Evolutionary conservation across 2,797 vertebrate genomes (phyloP).

Genomic region (Rhinophrynus dorsalis): DNA sequence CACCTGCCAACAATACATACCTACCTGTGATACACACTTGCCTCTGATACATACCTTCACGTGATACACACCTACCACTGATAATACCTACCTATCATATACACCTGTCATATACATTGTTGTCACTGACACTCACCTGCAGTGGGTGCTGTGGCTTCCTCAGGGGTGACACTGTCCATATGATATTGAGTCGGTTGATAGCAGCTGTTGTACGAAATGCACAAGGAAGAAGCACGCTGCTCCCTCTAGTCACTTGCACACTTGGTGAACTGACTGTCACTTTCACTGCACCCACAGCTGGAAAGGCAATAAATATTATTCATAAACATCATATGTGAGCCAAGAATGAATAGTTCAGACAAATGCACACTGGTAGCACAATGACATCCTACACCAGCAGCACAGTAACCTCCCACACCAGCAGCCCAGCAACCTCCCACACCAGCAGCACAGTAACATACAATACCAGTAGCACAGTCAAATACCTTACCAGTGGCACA

Average conservation of each 20-base stretch:
- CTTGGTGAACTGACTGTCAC: conserved; percentile 68
- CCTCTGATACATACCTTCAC: background rate
- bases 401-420: too few relatives aligned
- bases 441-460: too few relatives aligned
- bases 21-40: background rate
- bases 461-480: too few relatives aligned
- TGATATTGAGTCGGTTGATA: conserved; percentile 74
- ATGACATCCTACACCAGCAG: too few relatives aligned
- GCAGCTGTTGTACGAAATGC: conserved; percentile 73
- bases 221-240: conserved; percentile 71
- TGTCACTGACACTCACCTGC: conserved; percentile 61
- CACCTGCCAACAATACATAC: too few relatives aligned
- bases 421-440: too few relatives aligned
- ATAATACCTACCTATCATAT: too few relatives aligned
- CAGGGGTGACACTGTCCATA: conserved; percentile 76
- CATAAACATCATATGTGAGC: too few relatives aligned
- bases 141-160: conserved; percentile 67
- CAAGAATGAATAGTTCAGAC: too few relatives aligned
- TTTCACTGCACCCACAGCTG: conserved; percentile 50
- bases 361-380: too few relatives aligned
- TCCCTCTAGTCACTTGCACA: conserved; percentile 70
- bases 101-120: too few relatives aligned
- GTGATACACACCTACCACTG: background rate
- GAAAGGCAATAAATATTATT: background rate
- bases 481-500: too few relatives aligned